Percentiles rank a stretch among this genome's conserved stretches.
Evolutionary conservation across 1,140 invertebrate genomes (phyloP).

Genomic region (Vanessa atalanta): DNA sequence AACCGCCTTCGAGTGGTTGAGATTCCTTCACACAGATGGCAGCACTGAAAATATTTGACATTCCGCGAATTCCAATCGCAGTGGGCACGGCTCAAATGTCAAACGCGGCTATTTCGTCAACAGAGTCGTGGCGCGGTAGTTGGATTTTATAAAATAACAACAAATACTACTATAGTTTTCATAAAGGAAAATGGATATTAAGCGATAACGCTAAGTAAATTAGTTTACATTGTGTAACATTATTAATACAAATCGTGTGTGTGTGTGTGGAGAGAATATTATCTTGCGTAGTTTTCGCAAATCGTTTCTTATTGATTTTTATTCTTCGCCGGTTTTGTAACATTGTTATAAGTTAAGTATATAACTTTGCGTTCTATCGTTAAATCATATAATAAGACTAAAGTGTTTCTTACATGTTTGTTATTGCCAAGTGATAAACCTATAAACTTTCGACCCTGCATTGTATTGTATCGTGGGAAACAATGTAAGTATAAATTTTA

Average conservation of each 20-base stretch:
- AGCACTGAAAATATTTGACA: conserved; percentile 80
- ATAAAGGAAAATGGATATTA: conserved; percentile 69
- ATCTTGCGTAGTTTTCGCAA: conserved; percentile 60
- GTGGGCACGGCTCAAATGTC: conserved; percentile 82
- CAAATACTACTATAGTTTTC: conserved; percentile 69
- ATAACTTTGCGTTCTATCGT: conserved; percentile 23
- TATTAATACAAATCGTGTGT: conserved; percentile 55
- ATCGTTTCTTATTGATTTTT: conserved; percentile 76
- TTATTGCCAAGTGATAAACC: conserved; percentile 42
- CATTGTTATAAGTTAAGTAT: conserved; percentile 63
- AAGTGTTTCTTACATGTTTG: conserved; percentile 46
- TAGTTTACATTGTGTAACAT: conserved; percentile 48
- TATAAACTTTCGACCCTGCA: conserved; percentile 35
- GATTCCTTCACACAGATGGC: conserved; percentile 76
- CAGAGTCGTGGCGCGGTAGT: conserved; percentile 78
- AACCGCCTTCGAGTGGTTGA: conserved; percentile 57
- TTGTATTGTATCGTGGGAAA: conserved; percentile 46
- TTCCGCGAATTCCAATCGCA: conserved; percentile 77
- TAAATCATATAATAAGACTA: conserved; percentile 17
- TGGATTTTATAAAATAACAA: conserved; percentile 78
- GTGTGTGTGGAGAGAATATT: conserved; percentile 52
- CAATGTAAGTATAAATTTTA: conserved; percentile 43
- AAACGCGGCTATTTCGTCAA: conserved; percentile 82
- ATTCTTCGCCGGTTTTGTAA: conserved; percentile 71
- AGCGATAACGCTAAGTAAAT: conserved; percentile 59